Conservation (phyloP, 2,113 vertebrate species). For the Anas platyrhynchos region DNA sequence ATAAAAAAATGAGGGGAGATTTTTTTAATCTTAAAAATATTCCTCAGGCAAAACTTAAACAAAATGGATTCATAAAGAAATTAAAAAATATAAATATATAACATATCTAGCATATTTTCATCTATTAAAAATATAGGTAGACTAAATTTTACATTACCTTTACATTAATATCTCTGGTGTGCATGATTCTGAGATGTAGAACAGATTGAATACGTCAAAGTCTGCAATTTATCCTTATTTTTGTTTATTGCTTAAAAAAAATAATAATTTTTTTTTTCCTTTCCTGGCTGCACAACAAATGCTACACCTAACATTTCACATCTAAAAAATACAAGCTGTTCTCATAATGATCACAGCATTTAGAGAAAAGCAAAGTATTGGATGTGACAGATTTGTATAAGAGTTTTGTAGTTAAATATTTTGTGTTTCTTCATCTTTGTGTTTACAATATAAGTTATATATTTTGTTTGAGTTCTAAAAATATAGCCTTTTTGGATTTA, state of each 20-base stretch:
- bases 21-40: constrained; percentile 4
- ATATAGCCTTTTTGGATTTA: neutral
- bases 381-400: neutral
- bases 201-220: neutral
- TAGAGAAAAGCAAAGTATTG: neutral
- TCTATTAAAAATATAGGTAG: neutral
- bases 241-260: neutral
- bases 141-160: neutral
- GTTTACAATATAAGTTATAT: constrained; percentile 6
- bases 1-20: neutral
- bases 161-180: neutral
- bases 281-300: neutral
- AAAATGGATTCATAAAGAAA: neutral
- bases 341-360: neutral
- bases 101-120: neutral
- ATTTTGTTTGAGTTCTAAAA: constrained; percentile 45
- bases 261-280: no score
- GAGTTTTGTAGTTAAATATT: neutral
- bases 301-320: constrained; percentile 22
- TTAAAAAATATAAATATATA: neutral
- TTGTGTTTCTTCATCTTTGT: constrained; percentile 5
- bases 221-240: neutral
- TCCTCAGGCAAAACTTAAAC: neutral
- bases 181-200: neutral
- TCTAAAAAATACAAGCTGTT: neutral